phyloP scores from a whole-genome alignment of 2,888 invertebrate species.

The Nysson spinosus region DNA sequence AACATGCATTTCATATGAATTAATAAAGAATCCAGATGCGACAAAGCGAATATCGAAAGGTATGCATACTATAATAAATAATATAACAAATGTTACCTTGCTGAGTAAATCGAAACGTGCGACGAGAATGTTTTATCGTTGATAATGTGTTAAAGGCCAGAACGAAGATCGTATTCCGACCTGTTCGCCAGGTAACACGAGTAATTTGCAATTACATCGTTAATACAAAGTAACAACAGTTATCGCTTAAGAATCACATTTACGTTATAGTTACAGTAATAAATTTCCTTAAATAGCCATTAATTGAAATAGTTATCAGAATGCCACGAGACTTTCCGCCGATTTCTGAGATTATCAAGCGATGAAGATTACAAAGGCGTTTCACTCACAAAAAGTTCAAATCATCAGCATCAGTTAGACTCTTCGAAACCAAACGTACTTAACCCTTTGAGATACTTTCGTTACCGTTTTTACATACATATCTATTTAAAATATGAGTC shows the following conservation, averaged over 20 bases:
- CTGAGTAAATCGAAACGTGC: neutral
- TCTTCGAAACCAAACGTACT: too few species aligned
- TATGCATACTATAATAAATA: too few species aligned
- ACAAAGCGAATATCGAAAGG: too few species aligned
- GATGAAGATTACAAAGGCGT: conserved; percentile 3
- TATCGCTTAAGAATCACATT: conserved; percentile 26
- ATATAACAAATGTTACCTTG: neutral
- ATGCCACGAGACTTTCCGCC: neutral
- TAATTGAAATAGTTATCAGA: conserved; percentile 13
- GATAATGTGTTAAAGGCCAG: neutral
- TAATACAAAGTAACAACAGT: conserved; percentile 3
- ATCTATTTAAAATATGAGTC: too few species aligned
- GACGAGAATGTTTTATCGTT: neutral
- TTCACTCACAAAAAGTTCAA: neutral
- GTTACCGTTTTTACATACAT: too few species aligned
- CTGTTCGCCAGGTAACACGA: conserved; percentile 2
- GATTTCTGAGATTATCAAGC: conserved; percentile 7
- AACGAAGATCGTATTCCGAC: neutral
- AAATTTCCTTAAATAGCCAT: conserved; percentile 6
- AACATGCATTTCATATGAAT: too few species aligned
- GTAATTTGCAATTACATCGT: conserved; percentile 16
- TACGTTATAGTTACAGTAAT: conserved; percentile 19
- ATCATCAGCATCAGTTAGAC: too few species aligned
- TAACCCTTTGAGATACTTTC: too few species aligned
- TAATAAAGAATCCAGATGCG: too few species aligned